A percentile compares a stretch with the other conserved stretches of the same genome.
Conservation (phyloP, 2,888 invertebrate species). For the Lithophane ornitopus region DNA sequence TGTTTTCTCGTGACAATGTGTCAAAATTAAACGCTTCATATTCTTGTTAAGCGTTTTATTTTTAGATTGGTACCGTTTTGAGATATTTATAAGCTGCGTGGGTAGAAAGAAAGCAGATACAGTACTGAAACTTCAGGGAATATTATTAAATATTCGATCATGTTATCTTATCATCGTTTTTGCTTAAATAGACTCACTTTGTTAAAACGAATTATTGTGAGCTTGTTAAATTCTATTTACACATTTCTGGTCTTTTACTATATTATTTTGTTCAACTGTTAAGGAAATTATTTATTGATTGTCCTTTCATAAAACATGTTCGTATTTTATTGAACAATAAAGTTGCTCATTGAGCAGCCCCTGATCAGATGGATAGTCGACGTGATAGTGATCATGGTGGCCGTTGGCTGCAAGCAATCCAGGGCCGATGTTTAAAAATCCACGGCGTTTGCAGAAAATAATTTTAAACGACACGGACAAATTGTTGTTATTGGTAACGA, state of each 20-base stretch:
- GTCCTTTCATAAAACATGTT: not conserved
- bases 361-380: conserved; percentile 1
- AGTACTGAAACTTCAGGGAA: not conserved
- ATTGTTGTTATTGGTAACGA: not conserved
- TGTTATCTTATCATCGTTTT: not conserved
- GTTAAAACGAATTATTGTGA: not conserved
- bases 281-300: not conserved
- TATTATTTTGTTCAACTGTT: not conserved
- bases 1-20: conserved; percentile 61
- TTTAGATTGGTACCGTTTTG: conserved; percentile 1
- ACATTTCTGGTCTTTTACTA: not conserved
- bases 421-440: not conserved
- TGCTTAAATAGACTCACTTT: not conserved
- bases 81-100: conserved; percentile 5
- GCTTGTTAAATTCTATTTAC: not conserved
- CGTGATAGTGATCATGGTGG: conserved; percentile 11
- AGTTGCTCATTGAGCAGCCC: not conserved
- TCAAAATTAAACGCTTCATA: conserved; percentile 49
- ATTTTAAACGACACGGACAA: not conserved
- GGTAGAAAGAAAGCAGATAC: not conserved
- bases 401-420: not conserved
- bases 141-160: not conserved
- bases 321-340: not conserved
- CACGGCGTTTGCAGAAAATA: not conserved
- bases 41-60: conserved; percentile 41